Evolutionary conservation across 1,140 invertebrate species (phyloP).

Genomic region (Drosophila dunni): DNA sequence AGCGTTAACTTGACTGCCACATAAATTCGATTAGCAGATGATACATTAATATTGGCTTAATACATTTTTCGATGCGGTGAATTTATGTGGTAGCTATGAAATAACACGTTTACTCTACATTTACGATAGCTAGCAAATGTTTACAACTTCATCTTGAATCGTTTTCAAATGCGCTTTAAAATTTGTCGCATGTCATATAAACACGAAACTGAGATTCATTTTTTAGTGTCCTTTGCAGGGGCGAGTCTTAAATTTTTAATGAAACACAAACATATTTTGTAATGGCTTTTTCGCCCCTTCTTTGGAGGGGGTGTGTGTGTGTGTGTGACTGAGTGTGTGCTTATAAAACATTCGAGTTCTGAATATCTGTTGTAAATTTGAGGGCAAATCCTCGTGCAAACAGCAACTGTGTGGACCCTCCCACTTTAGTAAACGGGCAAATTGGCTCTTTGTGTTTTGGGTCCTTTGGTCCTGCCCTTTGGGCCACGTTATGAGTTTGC

Average conservation of each 20-base stretch:
- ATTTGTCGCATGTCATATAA: slow-evolving; percentile 77
- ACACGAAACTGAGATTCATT: slow-evolving; percentile 41
- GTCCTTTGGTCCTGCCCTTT: slow-evolving; percentile 33
- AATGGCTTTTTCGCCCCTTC: slow-evolving; percentile 52
- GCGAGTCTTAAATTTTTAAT: slow-evolving; percentile 74
- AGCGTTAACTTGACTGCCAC: slow-evolving; percentile 6
- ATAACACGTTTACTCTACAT: slow-evolving; percentile 7
- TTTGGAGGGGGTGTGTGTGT: slow-evolving; percentile 4
- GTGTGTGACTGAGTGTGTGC: slow-evolving; percentile 18
- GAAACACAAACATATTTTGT: slow-evolving; percentile 79
- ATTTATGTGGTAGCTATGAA: neutral
- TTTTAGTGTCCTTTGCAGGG: slow-evolving; percentile 16
- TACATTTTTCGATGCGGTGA: neutral
- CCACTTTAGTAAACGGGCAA: slow-evolving; percentile 42
- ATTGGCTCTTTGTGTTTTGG: slow-evolving; percentile 68
- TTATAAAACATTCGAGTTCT: slow-evolving; percentile 55
- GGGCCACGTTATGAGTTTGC: slow-evolving; percentile 51
- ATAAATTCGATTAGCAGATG: neutral
- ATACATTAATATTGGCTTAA: slow-evolving; percentile 2
- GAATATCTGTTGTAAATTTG: slow-evolving; percentile 44
- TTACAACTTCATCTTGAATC: slow-evolving; percentile 61
- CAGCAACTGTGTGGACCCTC: slow-evolving; percentile 36
- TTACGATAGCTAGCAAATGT: slow-evolving; percentile 41
- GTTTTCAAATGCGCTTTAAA: slow-evolving; percentile 54
- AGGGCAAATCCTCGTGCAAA: slow-evolving; percentile 39